Evolutionary conservation across 2,797 vertebrate genomes (phyloP), one percentile per base, ranked within the genome.

Genomic region (Schizopygopsis pylzovi): DNA sequence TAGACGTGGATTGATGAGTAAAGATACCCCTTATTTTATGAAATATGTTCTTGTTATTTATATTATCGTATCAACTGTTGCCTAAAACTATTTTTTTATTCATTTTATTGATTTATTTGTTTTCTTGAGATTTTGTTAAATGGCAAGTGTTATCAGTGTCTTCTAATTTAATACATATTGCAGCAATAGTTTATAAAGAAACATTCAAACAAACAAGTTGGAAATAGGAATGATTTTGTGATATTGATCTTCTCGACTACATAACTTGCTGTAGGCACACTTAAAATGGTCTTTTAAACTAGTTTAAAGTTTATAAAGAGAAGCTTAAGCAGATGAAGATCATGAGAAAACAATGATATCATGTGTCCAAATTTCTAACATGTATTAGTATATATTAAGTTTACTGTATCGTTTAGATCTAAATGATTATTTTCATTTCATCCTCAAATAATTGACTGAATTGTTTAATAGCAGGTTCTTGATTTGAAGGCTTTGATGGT

Each of bases 391-490:
- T 20, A 20, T 13, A 18, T 43, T 15, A 25, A 11, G 1, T 79
- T 16, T n/a, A 43, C 3, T 61, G 25, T 37, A 39, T 22, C 0
- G 1, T 65, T 33, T 37, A 15, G 37, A 28, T 33, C 41, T 54
- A 81, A 39, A 68, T 68, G 0, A 54, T 45, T 10, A 4, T 10
- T 33, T 33, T 81, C 0, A 41, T 10, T 45, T 13, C 8, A 2
- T 47, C 1, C 8, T 63, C 59, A 25, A 25, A 61, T 61, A 18
- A 37, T n/a, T 63, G 8, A 10, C 15, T 67, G 2, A 0, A 56
- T 39, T 25, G 2, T 77, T 82, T 54, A 20, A 11, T 54, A 67
- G 73, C 75, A 37, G 20, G 39, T 52, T 70, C 16, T 85, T 68
- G 85, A 52, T 39, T 59, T 47, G 25, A 43, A 10, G 43, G 10